phyloP scores from a whole-genome alignment of 1,140 invertebrate species.

The Akabosia matsudoensis region DNA sequence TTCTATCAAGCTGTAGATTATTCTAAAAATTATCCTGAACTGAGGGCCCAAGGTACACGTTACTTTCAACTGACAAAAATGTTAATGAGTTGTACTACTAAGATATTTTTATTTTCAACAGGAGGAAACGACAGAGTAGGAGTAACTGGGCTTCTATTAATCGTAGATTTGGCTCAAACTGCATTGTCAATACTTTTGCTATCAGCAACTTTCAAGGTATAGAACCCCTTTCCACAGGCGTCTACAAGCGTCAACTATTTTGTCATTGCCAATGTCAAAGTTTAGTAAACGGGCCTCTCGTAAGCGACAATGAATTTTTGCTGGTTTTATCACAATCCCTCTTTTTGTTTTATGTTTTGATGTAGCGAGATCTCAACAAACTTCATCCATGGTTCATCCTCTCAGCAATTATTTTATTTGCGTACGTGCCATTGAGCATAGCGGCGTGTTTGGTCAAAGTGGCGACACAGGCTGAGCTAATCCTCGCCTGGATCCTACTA shows the following conservation, averaged over 20 bases:
- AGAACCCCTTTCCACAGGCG: not conserved
- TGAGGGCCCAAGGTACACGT: not conserved
- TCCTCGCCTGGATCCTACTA: not conserved
- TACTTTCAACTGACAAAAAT: not conserved
- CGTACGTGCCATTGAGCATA: not conserved
- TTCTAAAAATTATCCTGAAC: not conserved
- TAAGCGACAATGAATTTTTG: not conserved
- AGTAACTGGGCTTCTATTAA: not conserved
- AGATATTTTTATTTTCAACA: not conserved
- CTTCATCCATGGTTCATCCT: slow-evolving; percentile 15
- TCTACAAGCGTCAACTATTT: not conserved
- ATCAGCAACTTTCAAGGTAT: not conserved
- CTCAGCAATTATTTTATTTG: not conserved
- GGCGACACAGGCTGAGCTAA: not conserved
- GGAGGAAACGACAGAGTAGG: not conserved
- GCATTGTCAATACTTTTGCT: not conserved
- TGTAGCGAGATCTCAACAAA: slow-evolving; percentile 17
- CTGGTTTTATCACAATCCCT: not conserved
- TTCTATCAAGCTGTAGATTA: not conserved
- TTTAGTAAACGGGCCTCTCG: not conserved
- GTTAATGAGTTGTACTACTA: not conserved
- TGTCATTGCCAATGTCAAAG: not conserved
- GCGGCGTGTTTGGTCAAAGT: not conserved
- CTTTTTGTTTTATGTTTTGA: not conserved
- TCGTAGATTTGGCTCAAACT: not conserved